Evolutionary conservation across 1,140 invertebrate genomes (phyloP), one percentile per base, ranked within the genome.

Genomic region (Drosophila melanica): DNA sequence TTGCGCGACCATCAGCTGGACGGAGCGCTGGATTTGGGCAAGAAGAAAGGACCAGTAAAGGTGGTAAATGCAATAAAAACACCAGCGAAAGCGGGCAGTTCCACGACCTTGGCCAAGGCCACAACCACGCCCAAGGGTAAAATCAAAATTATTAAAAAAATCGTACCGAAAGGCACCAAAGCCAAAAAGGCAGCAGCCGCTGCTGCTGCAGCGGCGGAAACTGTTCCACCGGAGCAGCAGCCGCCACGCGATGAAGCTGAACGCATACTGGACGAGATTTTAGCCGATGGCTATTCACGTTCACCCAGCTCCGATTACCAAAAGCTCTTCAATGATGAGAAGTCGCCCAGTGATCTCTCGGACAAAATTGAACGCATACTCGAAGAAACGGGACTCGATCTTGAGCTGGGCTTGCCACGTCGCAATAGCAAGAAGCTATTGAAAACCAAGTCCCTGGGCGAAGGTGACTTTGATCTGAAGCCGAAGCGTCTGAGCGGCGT

Each of bases 341-440:
- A 91, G 42, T 92, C 90, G 0, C 90, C 90, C 3, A 92, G 90
- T 54, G 90, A 92, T 70, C 57, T 92, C 9, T 92, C 90, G 11
- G 90, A 92, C 48, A 92, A 91, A 54, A 89, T 92, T 30, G 90
- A 92, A 54, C 76, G 71, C 0, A 90, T 92, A 9, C 79, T 92
- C 0, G 86, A 91, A 54, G 90, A 92, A 27, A 79, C 79, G 0
- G 87, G 87, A 0, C 60, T 91, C 5, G 81, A 90, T 75, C 59
- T 91, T 5, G 90, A 91, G 58, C 63, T 91, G 7, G 90, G 90
- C 0, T 44, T 90, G 7, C 77, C 82, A 1, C 69, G 67, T 20
- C 65, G 87, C n/a, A 62, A 35, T 12, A 82, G 75, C 44, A 91
- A 90, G 47, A 91, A 91, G 45, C 33, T 91, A 5, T 16, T 64